phyloP scores from a whole-genome alignment of 2,888 invertebrate species.

The Tolmerus cingulatus region DNA sequence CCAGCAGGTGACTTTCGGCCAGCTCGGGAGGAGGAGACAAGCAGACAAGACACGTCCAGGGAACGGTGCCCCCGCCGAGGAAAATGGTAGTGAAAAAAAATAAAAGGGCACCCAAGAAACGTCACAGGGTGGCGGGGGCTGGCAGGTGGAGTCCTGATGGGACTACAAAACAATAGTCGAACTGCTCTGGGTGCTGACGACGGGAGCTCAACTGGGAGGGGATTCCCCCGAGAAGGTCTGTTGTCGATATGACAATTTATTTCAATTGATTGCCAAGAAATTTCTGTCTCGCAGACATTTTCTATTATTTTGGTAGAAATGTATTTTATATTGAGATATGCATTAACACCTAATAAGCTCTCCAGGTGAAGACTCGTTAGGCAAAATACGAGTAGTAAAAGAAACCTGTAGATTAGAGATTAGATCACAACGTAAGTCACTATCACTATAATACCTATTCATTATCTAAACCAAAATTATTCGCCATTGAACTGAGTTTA shows the following conservation, averaged over 20 bases:
- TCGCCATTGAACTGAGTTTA: no score
- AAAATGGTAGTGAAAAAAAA: background rate
- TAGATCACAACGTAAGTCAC: no score
- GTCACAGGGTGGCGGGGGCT: background rate
- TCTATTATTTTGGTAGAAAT: background rate
- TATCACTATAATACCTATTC: no score
- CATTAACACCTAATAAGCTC: background rate
- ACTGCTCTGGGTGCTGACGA: background rate
- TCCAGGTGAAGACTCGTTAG: no score
- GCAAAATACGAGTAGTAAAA: background rate
- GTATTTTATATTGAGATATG: background rate
- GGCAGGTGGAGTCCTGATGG: background rate
- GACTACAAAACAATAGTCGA: background rate
- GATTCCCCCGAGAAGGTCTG: background rate
- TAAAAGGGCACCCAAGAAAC: background rate
- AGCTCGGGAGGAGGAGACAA: constrained; percentile 25
- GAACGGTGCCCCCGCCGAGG: background rate
- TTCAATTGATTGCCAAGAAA: background rate
- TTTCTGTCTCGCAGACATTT: background rate
- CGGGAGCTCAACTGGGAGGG: background rate
- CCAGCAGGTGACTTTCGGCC: constrained; percentile 56
- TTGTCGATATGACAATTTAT: constrained; percentile 31
- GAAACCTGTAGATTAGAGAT: no score
- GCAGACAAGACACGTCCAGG: background rate
- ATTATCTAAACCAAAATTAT: no score